Percentiles rank a stretch among this genome's conserved stretches.
Evolutionary conservation across 1,140 invertebrate genomes (phyloP).

Genomic region (Colletes latitarsis): DNA sequence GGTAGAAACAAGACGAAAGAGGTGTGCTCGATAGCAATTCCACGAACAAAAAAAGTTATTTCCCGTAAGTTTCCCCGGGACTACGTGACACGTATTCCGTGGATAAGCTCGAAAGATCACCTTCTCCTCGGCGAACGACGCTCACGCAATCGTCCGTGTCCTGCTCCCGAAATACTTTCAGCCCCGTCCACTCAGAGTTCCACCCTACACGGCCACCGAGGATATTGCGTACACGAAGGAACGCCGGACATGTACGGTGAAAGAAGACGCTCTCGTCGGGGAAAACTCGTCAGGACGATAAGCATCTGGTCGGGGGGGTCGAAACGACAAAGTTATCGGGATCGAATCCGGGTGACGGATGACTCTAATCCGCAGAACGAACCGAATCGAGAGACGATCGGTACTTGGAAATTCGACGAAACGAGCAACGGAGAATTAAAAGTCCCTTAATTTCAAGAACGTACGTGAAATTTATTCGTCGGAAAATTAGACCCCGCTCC

Average conservation of each 20-base stretch:
- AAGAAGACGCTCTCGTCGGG: conserved; percentile 28
- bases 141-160: conserved; percentile 24
- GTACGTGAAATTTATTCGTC: conserved; percentile 7
- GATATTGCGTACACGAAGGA: conserved; percentile 40
- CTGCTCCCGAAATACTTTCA: conserved; percentile 12
- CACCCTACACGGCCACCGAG: not conserved
- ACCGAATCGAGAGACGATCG: conserved; percentile 41
- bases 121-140: not conserved
- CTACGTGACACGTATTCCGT: not conserved
- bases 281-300: conserved; percentile 59
- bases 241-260: conserved; percentile 8
- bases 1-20: no score
- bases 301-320: conserved; percentile 57
- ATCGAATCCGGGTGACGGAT: conserved; percentile 76
- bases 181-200: not conserved
- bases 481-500: not conserved
- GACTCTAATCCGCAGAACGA: conserved; percentile 60
- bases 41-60: not conserved
- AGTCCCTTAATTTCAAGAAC: not conserved
- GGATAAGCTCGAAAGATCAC: not conserved
- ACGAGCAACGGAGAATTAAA: not conserved
- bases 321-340: conserved; percentile 65
- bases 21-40: not conserved
- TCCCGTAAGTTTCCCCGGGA: not conserved
- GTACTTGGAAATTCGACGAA: conserved; percentile 6